phyloP scores from a whole-genome alignment of 2,888 invertebrate species.

The Lamellibrachia satsuma region DNA sequence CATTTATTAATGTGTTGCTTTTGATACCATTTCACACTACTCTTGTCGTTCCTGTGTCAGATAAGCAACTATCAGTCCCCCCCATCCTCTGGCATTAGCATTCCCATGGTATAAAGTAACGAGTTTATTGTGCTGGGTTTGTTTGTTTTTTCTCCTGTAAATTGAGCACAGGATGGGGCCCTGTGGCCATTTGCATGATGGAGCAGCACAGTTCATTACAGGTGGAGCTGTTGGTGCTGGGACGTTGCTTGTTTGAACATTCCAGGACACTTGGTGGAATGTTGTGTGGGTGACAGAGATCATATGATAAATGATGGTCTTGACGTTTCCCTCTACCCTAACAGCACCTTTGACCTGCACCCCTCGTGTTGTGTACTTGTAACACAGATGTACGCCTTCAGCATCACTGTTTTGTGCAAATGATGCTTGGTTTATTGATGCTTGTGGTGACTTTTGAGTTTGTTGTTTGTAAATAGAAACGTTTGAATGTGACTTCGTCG shows the following conservation, averaged over 20 bases:
- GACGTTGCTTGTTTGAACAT: background rate
- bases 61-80: conserved; percentile 1
- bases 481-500: background rate
- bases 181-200: background rate
- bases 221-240: background rate
- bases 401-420: background rate
- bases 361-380: background rate
- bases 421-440: background rate
- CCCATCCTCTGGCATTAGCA: background rate
- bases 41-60: background rate
- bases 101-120: background rate
- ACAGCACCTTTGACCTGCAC: background rate
- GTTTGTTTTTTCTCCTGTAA: background rate
- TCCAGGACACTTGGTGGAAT: background rate
- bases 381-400: background rate
- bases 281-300: background rate
- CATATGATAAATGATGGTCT: background rate
- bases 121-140: background rate
- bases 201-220: background rate
- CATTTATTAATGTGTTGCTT: background rate
- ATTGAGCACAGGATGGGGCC: background rate
- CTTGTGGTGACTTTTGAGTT: background rate
- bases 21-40: background rate
- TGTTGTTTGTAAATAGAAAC: background rate
- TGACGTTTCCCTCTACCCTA: background rate